phyloP scores from a whole-genome alignment of 92 coral and sea anemone species.

The Umimayanthus kanabou region DNA sequence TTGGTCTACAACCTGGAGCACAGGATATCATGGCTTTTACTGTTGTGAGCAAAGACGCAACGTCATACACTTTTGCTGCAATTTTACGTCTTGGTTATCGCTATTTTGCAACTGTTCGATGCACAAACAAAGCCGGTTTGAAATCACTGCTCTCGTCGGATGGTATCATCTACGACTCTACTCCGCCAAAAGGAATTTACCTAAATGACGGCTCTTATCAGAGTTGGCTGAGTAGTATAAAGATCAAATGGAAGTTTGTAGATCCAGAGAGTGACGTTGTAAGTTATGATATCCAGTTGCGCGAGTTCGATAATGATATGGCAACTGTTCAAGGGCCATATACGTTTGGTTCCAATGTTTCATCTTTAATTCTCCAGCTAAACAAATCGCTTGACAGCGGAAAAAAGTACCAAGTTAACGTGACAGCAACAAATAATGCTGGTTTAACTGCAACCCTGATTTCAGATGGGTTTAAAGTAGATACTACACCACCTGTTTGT shows the following conservation, averaged over 20 bases:
- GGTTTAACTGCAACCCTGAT: constrained; percentile 54
- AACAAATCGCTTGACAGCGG: constrained; percentile 49
- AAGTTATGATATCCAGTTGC: constrained; percentile 32
- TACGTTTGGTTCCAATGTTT: constrained; percentile 38
- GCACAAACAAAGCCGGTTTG: constrained; percentile 77
- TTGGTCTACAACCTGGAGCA: constrained; percentile 81
- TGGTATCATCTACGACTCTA: constrained; percentile 70
- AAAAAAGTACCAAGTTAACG: constrained; percentile 56
- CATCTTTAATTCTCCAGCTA: constrained; percentile 34
- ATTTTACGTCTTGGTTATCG: constrained; percentile 55
- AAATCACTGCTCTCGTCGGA: constrained; percentile 46
- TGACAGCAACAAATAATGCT: constrained; percentile 69
- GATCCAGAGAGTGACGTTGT: constrained; percentile 77
- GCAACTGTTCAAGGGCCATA: constrained; percentile 48
- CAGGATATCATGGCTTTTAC: constrained; percentile 57
- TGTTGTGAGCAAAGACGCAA: constrained; percentile 46
- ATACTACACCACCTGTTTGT: constrained; percentile 74
- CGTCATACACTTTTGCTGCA: constrained; percentile 16
- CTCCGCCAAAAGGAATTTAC: constrained; percentile 56
- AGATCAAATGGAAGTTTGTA: constrained; percentile 57
- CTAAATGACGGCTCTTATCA: constrained; percentile 67
- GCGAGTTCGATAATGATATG: background rate
- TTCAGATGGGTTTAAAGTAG: constrained; percentile 77
- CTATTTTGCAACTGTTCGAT: constrained; percentile 80
- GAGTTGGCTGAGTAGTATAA: constrained; percentile 16